Conservation (phyloP, 2,113 vertebrate species). For the Tenebrosternarchus preto region DNA sequence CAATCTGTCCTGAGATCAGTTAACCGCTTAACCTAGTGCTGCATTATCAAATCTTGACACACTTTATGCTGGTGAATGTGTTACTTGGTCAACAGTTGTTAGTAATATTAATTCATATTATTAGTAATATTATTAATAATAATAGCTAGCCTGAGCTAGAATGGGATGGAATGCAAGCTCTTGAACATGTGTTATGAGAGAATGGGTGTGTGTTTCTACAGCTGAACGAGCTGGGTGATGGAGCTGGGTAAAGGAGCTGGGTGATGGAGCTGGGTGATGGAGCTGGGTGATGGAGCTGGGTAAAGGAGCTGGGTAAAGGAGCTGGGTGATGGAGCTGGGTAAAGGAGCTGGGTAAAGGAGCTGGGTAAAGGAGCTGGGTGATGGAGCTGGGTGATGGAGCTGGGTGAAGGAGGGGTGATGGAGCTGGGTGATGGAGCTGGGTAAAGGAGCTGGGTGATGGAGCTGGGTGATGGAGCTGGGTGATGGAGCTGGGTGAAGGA, state of each 20-base stretch:
- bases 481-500: too few relatives aligned
- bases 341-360: too few relatives aligned
- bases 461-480: too few relatives aligned
- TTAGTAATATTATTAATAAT: not conserved
- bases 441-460: too few relatives aligned
- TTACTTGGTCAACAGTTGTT: not conserved
- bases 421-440: too few relatives aligned
- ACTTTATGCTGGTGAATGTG: not conserved
- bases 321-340: not conserved
- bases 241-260: too few relatives aligned
- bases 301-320: too few relatives aligned
- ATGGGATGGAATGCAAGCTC: not conserved
- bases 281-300: too few relatives aligned
- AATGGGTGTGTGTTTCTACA: not conserved
- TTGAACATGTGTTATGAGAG: not conserved
- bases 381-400: too few relatives aligned
- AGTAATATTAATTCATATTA: not conserved
- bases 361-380: too few relatives aligned
- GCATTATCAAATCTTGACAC: not conserved
- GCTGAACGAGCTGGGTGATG: not conserved
- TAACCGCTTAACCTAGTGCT: not conserved
- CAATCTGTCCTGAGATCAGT: constrained; percentile 23
- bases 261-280: too few relatives aligned
- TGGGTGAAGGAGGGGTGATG: too few relatives aligned
- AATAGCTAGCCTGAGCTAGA: not conserved